Evolutionary conservation across 2,888 invertebrate species (phyloP), one percentile per base, ranked within the genome.

Genomic region (Syrphus vitripennis): DNA sequence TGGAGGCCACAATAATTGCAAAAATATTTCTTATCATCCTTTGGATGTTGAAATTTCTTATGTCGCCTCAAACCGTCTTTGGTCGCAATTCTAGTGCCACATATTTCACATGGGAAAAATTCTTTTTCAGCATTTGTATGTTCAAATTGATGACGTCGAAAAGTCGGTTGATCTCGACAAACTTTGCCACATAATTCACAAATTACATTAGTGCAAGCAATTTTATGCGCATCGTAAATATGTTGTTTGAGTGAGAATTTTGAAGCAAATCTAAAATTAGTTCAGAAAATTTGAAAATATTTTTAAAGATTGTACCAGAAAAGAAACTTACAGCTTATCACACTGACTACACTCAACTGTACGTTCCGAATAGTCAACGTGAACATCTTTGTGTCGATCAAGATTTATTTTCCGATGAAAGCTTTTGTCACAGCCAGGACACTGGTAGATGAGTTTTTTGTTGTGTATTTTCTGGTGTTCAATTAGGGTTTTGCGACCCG

Each of bases 111-210:
- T 40, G 90, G 89, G 6, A 90, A 88, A 3, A 79, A 50, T 29
- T 89, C 86, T 14, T 88, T 89, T 9, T 89, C 87, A 0, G 88
- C 88, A 1, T 90, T 90, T n/a, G 89, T 82, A 78, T 91, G 91
- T 50, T 91, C 90, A 37, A 89, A 83, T 89, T 90, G 90, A 77
- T 91, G 91, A 0, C 90, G 88, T 26, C 78, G 88, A 63, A 91
- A 88, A 9, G 89, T 89, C 16, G 89, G 89, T 0, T 89, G 88
- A 0, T 90, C 89, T 0, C 89, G 87, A 37, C 91, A 88, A 0
- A 90, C 88, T 79, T 90, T 91, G 0, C 91, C 91, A 21, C 91
- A 91, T 21, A 91, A 89, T 31, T 91, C 90, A 78, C 91, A 91
- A 12, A 91, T 88, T 76, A 90, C 89, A 21, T 89, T 89, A 55